Evolutionary conservation across 2,888 invertebrate genomes (phyloP), one percentile per base, ranked within the genome.

Genomic region (Blastobasis adustella): DNA sequence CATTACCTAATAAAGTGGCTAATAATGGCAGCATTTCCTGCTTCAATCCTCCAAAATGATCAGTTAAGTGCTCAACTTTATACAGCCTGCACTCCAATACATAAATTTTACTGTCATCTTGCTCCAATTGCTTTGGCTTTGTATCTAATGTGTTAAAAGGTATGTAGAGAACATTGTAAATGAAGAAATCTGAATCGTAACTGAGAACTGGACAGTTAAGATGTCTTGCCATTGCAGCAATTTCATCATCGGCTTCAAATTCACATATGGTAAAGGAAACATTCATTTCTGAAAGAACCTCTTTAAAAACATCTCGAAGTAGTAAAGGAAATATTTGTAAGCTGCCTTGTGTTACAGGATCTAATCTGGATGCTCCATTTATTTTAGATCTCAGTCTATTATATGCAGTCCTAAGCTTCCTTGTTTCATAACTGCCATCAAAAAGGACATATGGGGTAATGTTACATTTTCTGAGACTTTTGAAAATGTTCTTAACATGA

Each of bases 141-240:
- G 89, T 75, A 5, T 92, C 90, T 8, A 95, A 69, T 37, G 92
- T 92, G 39, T 91, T 88, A 58, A 95, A 92, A 0, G 96, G 95
- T 58, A 98, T 93, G 62, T 96, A 97, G 2, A 90, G 79, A 0
- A 96, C 92, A 79, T 95, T 94, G 77, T 94, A 96, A 58, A 98
- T 93, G 68, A 93, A 97, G 81, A 97, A 98, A 82, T 98, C 98
- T 0, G 98, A 98, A 79, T 98, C 98, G 62, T 94, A 95, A 67
- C 97, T 97, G 4, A 98, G 75, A 3, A 98, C 93, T 0, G 98
- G 97, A 65, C 96, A 97, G 43, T 93, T 87, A 3, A 96, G 82
- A 52, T 91, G 89, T 58, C 93, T 91, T 0, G 97, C 95, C 60
- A 98, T 77, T 0, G 93, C 92, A 0, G 97, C 97, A 51, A 97